These are phyloP conservation scores for Orthonychiurus folsomi DNA, from an alignment of 2,888 invertebrate species.

Conservation along the genomic window DNA sequence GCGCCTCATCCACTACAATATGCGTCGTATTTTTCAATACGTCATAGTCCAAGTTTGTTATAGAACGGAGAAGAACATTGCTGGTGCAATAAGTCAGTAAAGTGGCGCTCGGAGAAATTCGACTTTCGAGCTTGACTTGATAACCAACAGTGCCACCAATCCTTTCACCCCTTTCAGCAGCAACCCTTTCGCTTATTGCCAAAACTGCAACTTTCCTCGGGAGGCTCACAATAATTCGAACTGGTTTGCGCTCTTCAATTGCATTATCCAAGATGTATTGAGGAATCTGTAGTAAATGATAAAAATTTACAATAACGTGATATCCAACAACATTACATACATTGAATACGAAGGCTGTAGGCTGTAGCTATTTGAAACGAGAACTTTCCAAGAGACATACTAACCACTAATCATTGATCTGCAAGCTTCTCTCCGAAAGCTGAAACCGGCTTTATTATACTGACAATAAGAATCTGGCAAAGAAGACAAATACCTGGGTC, in stretches of 20 bases:
- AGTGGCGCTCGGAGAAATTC: conserved; percentile 62
- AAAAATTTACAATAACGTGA: neutral
- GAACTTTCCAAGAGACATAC: neutral
- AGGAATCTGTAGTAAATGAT: conserved; percentile 54
- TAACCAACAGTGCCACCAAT: conserved; percentile 64
- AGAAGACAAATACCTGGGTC: conserved; percentile 57
- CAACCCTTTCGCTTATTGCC: conserved; percentile 76
- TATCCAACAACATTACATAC: neutral
- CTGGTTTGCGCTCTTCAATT: conserved; percentile 52
- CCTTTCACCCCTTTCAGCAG: conserved; percentile 52
- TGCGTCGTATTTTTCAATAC: conserved; percentile 66
- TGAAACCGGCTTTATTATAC: no score
- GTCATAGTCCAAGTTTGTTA: conserved; percentile 69
- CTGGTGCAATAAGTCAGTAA: conserved; percentile 84
- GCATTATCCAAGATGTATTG: conserved; percentile 79
- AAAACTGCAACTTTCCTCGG: conserved; percentile 85
- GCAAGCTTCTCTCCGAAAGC: no score
- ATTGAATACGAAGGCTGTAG: neutral
- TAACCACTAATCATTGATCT: no score
- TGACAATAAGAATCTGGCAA: conserved; percentile 44
- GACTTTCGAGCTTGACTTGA: conserved; percentile 83
- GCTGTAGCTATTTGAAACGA: neutral
- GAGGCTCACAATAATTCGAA: conserved; percentile 85
- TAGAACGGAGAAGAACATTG: conserved; percentile 74
- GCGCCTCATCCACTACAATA: conserved; percentile 85